Conservation (phyloP, 2,888 invertebrate genomes). For the Byasa hedistus region DNA sequence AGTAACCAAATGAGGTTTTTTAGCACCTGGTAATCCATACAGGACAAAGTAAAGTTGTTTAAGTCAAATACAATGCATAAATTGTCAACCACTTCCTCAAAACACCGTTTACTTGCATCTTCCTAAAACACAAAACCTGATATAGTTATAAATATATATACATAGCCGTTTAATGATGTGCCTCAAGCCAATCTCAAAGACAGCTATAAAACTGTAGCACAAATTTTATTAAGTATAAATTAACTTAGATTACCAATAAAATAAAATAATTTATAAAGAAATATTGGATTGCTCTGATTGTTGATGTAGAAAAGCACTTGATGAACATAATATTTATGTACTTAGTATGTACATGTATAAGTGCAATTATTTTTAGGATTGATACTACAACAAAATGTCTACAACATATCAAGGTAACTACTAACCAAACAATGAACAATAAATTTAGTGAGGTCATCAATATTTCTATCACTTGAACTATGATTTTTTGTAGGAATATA, state of each 20-base stretch:
- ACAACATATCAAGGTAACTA: constrained; percentile 26
- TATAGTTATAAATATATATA: neutral
- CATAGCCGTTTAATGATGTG: neutral
- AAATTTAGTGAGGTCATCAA: constrained; percentile 88
- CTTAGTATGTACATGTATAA: too few species aligned
- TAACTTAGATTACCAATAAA: too few species aligned
- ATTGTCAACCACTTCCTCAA: constrained; percentile 89
- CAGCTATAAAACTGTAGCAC: too few species aligned
- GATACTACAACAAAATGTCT: constrained; percentile 1
- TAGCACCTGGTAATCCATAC: constrained; percentile 90
- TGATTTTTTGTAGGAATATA: constrained; percentile 90
- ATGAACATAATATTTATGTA: too few species aligned
- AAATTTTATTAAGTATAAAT: neutral
- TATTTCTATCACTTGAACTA: constrained; percentile 84
- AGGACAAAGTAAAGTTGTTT: constrained; percentile 85
- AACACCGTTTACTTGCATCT: constrained; percentile 87
- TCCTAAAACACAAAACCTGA: constrained; percentile 71
- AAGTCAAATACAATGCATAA: constrained; percentile 90
- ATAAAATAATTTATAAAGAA: too few species aligned
- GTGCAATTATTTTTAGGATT: too few species aligned
- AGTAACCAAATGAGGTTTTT: constrained; percentile 89
- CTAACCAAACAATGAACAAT: constrained; percentile 87
- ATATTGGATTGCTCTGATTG: too few species aligned
- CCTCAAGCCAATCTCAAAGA: too few species aligned
- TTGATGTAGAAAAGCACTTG: too few species aligned